phyloP scores from a whole-genome alignment of 2,113 vertebrate genomes.

The Xiphophorus hellerii region DNA sequence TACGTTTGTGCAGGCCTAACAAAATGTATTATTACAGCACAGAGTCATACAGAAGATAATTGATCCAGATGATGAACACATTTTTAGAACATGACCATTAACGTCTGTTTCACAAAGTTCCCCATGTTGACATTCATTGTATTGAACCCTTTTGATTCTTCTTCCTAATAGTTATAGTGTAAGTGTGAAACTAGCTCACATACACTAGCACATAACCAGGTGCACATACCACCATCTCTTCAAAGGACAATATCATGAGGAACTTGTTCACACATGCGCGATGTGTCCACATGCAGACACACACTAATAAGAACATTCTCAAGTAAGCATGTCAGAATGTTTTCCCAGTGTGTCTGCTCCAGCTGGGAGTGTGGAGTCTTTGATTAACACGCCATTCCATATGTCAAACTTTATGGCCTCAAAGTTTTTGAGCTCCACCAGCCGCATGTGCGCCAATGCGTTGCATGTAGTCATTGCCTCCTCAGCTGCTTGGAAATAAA shows the following conservation, averaged over 20 bases:
- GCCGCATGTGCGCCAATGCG: slow-evolving; percentile 9
- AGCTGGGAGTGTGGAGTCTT: slow-evolving; percentile 63
- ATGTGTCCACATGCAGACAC: slow-evolving; percentile 2
- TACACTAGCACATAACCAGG: slow-evolving; percentile 10
- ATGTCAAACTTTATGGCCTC: slow-evolving; percentile 65
- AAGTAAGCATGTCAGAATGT: slow-evolving; percentile 52
- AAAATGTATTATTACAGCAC: slow-evolving; percentile 28
- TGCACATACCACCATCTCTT: slow-evolving; percentile 31
- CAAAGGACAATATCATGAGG: slow-evolving; percentile 50
- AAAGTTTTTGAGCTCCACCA: slow-evolving; percentile 51
- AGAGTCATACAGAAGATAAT: slow-evolving; percentile 12
- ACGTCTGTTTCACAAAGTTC: slow-evolving; percentile 30
- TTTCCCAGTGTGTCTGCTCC: slow-evolving; percentile 61
- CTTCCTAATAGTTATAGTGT: background rate
- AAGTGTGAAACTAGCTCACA: slow-evolving; percentile 1
- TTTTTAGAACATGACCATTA: slow-evolving; percentile 15
- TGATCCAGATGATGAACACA: slow-evolving; percentile 24
- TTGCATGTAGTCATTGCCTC: slow-evolving; percentile 9
- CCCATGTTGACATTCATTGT: slow-evolving; percentile 6
- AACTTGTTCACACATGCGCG: background rate
- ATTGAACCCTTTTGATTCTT: background rate
- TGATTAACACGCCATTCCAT: slow-evolving; percentile 73
- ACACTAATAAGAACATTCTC: slow-evolving; percentile 33
- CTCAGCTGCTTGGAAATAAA: slow-evolving; percentile 49
- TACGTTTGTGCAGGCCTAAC: background rate